Evolutionary conservation across 2,888 invertebrate species (phyloP).

Genomic region (Colostygia pectinataria): DNA sequence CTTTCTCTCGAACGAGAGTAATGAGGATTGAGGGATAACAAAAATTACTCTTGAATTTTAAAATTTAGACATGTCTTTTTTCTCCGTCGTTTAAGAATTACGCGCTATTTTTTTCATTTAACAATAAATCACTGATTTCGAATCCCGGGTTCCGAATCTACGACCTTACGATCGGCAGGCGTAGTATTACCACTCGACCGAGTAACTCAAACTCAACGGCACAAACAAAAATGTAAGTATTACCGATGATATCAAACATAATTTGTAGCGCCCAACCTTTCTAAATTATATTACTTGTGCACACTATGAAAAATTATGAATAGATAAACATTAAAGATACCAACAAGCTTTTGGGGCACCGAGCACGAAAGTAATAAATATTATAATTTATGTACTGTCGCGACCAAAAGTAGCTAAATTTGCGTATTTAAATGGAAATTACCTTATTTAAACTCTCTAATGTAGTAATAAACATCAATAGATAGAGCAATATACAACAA

Average conservation of each 20-base stretch:
- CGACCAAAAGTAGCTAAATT: not conserved
- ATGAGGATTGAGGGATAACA: no score
- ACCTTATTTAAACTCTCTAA: not conserved
- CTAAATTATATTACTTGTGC: slow-evolving; percentile 37
- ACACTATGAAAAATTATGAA: slow-evolving; percentile 39
- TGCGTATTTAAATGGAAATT: slow-evolving; percentile 35
- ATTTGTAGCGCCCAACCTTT: slow-evolving; percentile 29
- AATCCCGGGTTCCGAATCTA: no score
- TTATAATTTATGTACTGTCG: slow-evolving; percentile 40
- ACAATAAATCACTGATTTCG: no score
- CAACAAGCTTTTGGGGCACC: slow-evolving; percentile 32
- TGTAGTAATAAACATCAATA: slow-evolving; percentile 2
- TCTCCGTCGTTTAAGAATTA: no score
- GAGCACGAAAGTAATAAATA: slow-evolving; percentile 42
- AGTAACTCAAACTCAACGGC: slow-evolving; percentile 1
- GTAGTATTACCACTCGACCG: no score
- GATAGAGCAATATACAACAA: not conserved
- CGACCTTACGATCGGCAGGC: no score
- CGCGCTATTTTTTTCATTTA: no score
- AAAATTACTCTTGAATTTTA: no score
- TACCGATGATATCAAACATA: slow-evolving; percentile 31
- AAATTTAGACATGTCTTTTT: no score
- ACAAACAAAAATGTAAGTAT: slow-evolving; percentile 20
- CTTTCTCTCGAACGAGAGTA: no score
- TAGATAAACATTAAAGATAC: slow-evolving; percentile 43